A percentile compares a stretch with the other conserved stretches of the same genome.
Conservation (phyloP, 2,888 invertebrate genomes). For the Uropetala carovei region DNA sequence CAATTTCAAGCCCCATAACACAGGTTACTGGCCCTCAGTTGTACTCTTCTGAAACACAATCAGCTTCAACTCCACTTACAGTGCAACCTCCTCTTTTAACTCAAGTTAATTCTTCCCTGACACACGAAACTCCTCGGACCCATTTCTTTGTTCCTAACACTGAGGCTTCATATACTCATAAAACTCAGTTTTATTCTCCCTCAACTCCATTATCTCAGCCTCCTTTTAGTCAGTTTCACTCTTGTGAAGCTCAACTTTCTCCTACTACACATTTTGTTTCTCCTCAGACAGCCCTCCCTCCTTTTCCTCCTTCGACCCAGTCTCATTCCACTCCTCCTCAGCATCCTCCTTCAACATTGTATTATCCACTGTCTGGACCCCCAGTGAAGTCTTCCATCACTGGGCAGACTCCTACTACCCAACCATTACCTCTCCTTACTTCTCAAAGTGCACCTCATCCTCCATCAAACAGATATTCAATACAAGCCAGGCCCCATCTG, state of each 20-base stretch:
- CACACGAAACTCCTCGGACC: neutral
- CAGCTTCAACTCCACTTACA: neutral
- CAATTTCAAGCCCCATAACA: neutral
- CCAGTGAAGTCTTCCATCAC: neutral
- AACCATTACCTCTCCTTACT: neutral
- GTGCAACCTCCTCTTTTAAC: neutral
- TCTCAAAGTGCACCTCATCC: neutral
- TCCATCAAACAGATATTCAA: conserved; percentile 6
- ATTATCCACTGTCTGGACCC: too few species aligned
- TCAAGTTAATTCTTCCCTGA: neutral
- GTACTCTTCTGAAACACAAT: neutral
- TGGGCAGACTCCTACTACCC: neutral
- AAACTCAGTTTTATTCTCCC: neutral
- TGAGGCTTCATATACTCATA: neutral
- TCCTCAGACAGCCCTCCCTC: neutral
- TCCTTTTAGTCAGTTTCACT: neutral
- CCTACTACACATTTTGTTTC: neutral
- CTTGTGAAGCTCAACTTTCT: neutral
- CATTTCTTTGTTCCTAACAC: neutral
- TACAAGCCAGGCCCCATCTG: neutral
- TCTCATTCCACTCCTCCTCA: too few species aligned
- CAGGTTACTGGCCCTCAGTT: neutral
- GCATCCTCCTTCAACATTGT: too few species aligned
- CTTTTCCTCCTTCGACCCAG: too few species aligned
- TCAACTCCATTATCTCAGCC: neutral